Conservation (phyloP, 2,888 invertebrate genomes). For the Fragum fragum region DNA sequence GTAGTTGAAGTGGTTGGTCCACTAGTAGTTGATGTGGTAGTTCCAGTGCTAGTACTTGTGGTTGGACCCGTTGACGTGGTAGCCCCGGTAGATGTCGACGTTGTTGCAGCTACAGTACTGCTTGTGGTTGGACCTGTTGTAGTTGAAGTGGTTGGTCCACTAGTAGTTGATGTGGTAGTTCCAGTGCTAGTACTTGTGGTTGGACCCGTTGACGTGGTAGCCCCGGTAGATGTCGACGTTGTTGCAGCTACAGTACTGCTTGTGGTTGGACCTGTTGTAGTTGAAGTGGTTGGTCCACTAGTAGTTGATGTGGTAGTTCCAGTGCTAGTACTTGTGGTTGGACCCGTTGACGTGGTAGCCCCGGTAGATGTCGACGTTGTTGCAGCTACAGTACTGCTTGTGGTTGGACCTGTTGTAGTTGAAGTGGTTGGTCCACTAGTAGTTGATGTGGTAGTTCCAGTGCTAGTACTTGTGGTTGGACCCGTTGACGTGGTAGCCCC, state of each 20-base stretch:
- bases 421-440: conserved; percentile 3
- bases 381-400: conserved; percentile 1
- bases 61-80: conserved; percentile 1
- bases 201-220: neutral
- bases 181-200: neutral
- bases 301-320: neutral
- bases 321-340: neutral
- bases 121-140: conserved; percentile 7
- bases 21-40: conserved; percentile 23
- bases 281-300: neutral
- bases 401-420: neutral
- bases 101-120: neutral
- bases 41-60: neutral
- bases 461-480: neutral
- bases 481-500: neutral
- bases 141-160: conserved; percentile 7
- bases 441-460: neutral
- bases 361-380: neutral
- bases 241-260: neutral
- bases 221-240: conserved; percentile 2
- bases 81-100: conserved; percentile 2
- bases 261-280: conserved; percentile 1
- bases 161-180: neutral
- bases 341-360: conserved; percentile 1
- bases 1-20: conserved; percentile 1